Conservation (phyloP, 2,113 vertebrate species). For the Polyodon spathula region DNA sequence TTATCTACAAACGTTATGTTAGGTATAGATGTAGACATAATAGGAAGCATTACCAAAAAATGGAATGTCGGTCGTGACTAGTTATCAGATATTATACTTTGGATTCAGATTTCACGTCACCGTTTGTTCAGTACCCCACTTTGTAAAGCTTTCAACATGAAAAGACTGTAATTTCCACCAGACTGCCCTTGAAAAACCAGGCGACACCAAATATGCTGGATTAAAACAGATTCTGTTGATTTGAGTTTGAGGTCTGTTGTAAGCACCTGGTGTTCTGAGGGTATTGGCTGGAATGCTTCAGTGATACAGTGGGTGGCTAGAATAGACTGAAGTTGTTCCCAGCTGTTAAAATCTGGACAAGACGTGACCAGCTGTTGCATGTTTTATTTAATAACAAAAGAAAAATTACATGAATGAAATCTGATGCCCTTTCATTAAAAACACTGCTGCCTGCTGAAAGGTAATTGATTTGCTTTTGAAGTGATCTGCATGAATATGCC, state of each 20-base stretch:
- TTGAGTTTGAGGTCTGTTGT: not conserved
- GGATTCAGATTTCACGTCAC: too few species aligned
- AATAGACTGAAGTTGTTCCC: not conserved
- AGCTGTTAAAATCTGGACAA: not conserved
- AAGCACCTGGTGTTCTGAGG: not conserved
- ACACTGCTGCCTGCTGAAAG: not conserved
- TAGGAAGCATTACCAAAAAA: too few species aligned
- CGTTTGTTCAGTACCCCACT: too few species aligned
- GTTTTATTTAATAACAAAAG: not conserved
- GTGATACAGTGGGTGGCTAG: slow-evolving; percentile 1
- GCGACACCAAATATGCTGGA: not conserved
- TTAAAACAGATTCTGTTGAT: not conserved
- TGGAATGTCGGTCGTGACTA: too few species aligned
- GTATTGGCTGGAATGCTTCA: not conserved
- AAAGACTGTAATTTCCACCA: not conserved
- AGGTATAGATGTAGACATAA: too few species aligned
- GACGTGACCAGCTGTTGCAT: not conserved
- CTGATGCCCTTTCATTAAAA: not conserved
- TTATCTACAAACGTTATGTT: too few species aligned
- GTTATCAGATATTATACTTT: too few species aligned
- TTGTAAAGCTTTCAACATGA: too few species aligned
- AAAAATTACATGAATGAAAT: not conserved
- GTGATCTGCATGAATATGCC: not conserved
- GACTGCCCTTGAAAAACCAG: not conserved
- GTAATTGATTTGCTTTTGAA: not conserved